A percentile compares a stretch with the other conserved stretches of the same genome.
Evolutionary conservation across 2,888 invertebrate genomes (phyloP).

Genomic region (Aporophyla lueneburgensis): DNA sequence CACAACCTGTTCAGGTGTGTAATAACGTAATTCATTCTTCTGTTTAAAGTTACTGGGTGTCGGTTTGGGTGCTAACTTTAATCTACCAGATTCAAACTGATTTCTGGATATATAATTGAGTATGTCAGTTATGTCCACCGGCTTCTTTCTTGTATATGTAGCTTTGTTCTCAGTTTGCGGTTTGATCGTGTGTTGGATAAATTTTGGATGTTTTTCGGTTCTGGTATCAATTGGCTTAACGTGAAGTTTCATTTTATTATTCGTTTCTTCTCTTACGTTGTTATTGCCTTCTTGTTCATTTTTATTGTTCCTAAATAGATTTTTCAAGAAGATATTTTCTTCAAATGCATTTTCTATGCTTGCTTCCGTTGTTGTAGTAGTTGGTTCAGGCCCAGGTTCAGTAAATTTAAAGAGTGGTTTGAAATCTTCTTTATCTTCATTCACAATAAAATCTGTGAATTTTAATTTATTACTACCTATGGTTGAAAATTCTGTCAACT

Average conservation of each 20-base stretch:
- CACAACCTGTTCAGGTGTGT: constrained; percentile 69
- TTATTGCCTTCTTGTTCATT: constrained; percentile 63
- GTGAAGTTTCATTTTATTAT: constrained; percentile 56
- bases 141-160: constrained; percentile 71
- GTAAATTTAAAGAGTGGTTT: constrained; percentile 69
- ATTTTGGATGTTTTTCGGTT: constrained; percentile 77
- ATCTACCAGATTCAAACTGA: constrained; percentile 84
- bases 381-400: constrained; percentile 58
- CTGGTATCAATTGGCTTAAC: constrained; percentile 71
- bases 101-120: constrained; percentile 84
- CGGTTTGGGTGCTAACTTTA: constrained; percentile 77
- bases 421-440: constrained; percentile 71
- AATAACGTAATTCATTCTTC: constrained; percentile 73
- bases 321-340: constrained; percentile 84
- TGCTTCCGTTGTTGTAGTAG: constrained; percentile 69
- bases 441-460: constrained; percentile 72
- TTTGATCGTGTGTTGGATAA: constrained; percentile 74
- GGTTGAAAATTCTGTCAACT: constrained; percentile 10
- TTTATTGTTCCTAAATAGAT: constrained; percentile 74
- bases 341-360: constrained; percentile 75
- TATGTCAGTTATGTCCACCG: constrained; percentile 81
- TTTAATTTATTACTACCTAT: constrained; percentile 53
- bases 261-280: constrained; percentile 65
- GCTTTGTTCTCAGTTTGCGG: constrained; percentile 76
- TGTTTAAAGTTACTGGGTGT: constrained; percentile 70